Conservation (phyloP, 1,140 invertebrate species). For the Sesamia nonagrioides region DNA sequence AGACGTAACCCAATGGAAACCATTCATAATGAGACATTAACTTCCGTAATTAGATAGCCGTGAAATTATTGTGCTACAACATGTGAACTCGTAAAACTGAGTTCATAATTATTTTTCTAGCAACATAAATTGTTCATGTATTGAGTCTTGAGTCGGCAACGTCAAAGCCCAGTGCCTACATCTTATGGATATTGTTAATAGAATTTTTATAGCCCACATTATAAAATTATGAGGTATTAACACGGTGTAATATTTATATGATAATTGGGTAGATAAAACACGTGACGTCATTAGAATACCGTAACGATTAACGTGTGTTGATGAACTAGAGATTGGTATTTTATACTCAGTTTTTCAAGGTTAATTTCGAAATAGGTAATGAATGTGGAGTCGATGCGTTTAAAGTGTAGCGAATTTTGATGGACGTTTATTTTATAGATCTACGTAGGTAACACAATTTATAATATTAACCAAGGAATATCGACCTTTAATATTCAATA, state of each 20-base stretch:
- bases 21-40: constrained; percentile 59
- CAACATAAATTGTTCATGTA: constrained; percentile 2
- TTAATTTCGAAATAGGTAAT: neutral
- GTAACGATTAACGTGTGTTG: constrained; percentile 26
- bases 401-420: constrained; percentile 1
- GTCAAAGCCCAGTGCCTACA: constrained; percentile 13
- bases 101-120: constrained; percentile 36
- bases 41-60: constrained; percentile 62
- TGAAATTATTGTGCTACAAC: constrained; percentile 60
- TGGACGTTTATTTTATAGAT: neutral
- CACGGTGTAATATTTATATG: constrained; percentile 32
- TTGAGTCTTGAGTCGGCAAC: constrained; percentile 16
- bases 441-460: too few relatives aligned
- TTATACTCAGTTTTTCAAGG: constrained; percentile 21
- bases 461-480: too few relatives aligned
- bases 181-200: constrained; percentile 51
- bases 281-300: neutral
- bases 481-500: too few relatives aligned
- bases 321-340: constrained; percentile 1
- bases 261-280: constrained; percentile 28
- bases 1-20: constrained; percentile 23
- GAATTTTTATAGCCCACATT: constrained; percentile 44
- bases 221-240: constrained; percentile 41
- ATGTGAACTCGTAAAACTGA: constrained; percentile 38
- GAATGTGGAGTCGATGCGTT: neutral